Conservation (phyloP, 2,797 vertebrate genomes). For the Pithecia hirsuta region DNA sequence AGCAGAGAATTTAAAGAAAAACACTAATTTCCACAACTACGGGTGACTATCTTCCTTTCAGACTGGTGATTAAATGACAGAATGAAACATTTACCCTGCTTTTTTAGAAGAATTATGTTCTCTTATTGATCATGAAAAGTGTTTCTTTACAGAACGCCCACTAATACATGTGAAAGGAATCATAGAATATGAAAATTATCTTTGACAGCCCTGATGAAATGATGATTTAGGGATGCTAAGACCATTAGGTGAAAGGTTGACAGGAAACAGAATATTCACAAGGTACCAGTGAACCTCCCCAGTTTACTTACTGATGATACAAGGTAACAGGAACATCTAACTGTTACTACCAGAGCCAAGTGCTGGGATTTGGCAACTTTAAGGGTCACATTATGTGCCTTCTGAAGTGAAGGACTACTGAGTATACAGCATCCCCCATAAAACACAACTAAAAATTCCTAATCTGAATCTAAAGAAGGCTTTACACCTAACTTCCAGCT, state of each 20-base stretch:
- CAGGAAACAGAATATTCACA: neutral
- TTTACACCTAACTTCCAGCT: neutral
- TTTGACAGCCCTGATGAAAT: neutral
- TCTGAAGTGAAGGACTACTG: accelerated
- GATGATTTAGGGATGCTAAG: neutral
- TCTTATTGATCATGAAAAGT: neutral
- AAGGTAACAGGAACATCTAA: neutral
- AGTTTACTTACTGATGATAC: neutral
- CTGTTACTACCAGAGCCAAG: neutral
- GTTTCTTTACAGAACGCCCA: neutral
- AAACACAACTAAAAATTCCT: neutral
- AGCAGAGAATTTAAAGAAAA: neutral
- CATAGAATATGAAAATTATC: neutral
- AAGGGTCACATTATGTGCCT: neutral
- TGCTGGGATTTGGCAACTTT: neutral
- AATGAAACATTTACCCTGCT: no score
- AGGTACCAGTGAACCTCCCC: neutral
- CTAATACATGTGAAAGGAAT: neutral
- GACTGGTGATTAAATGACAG: neutral
- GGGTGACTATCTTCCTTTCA: neutral
- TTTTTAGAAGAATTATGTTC: neutral
- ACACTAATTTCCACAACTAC: neutral
- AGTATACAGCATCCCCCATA: accelerated
- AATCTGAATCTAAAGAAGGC: neutral
- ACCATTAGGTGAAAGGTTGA: neutral